phyloP scores from a whole-genome alignment of 2,113 vertebrate genomes.

The Blennius ocellaris region DNA sequence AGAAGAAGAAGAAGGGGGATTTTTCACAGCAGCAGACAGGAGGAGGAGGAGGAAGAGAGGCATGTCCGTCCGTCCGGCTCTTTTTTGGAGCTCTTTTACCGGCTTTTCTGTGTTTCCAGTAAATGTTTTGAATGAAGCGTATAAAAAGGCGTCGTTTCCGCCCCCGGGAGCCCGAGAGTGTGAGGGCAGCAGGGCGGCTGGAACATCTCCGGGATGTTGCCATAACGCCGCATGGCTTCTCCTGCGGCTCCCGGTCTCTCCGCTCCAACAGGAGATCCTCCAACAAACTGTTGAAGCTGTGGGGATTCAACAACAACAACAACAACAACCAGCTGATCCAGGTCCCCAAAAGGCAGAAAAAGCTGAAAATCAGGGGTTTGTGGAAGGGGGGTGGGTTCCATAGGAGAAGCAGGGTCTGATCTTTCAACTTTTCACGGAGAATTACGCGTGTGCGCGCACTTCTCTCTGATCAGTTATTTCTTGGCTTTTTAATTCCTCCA shows the following conservation, averaged over 20 bases:
- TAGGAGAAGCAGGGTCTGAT: too few species aligned
- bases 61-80: slow-evolving; percentile 51
- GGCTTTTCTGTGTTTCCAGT: slow-evolving; percentile 9
- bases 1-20: background rate
- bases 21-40: slow-evolving; percentile 33
- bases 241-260: background rate
- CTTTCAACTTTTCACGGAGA: too few species aligned
- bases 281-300: background rate
- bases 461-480: too few species aligned
- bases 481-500: too few species aligned
- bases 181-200: slow-evolving; percentile 47
- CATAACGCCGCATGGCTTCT: slow-evolving; percentile 41
- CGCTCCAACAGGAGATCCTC: too few species aligned
- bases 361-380: too few species aligned
- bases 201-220: slow-evolving; percentile 66
- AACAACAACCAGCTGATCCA: too few species aligned
- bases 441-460: too few species aligned
- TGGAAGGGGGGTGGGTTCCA: too few species aligned
- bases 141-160: slow-evolving; percentile 31
- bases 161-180: slow-evolving; percentile 15
- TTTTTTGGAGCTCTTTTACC: slow-evolving; percentile 58
- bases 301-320: too few species aligned
- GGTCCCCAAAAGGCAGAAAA: too few species aligned
- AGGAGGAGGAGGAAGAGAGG: slow-evolving; percentile 38
- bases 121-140: slow-evolving; percentile 15